Evolutionary conservation across 2,888 invertebrate species (phyloP).

Genomic region (Azorinus chamasolen): DNA sequence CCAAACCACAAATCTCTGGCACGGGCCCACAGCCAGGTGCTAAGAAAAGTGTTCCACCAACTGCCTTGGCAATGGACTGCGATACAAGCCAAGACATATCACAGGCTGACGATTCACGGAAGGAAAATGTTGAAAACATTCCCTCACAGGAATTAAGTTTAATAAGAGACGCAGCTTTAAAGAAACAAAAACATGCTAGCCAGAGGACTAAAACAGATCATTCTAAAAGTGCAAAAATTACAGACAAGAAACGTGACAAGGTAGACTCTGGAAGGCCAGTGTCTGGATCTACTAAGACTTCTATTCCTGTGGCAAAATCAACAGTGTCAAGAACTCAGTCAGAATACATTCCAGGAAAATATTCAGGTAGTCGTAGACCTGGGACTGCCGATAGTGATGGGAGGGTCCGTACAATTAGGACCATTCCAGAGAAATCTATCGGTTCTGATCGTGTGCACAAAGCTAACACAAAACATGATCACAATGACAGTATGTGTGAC

Average conservation of each 20-base stretch:
- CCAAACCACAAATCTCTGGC: conserved; percentile 73
- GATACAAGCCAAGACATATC: conserved; percentile 75
- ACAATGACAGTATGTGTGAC: conserved; percentile 68
- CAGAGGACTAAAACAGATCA: conserved; percentile 54
- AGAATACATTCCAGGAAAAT: conserved; percentile 70
- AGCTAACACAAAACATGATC: conserved; percentile 51
- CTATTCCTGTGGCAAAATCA: conserved; percentile 68
- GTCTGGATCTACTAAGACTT: conserved; percentile 65
- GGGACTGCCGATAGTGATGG: conserved; percentile 53
- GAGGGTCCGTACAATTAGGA: conserved; percentile 57
- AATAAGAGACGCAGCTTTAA: conserved; percentile 67
- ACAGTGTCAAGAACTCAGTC: conserved; percentile 71
- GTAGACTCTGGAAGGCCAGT: conserved; percentile 23
- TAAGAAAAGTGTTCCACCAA: conserved; percentile 73
- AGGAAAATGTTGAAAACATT: conserved; percentile 59
- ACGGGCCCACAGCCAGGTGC: conserved; percentile 72
- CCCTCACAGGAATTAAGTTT: conserved; percentile 60
- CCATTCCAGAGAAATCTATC: conserved; percentile 56
- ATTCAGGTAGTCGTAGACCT: conserved; percentile 60
- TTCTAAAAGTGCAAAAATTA: conserved; percentile 42
- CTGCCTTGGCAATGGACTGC: conserved; percentile 77
- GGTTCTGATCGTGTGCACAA: conserved; percentile 42
- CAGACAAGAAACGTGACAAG: conserved; percentile 52
- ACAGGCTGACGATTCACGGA: conserved; percentile 66
- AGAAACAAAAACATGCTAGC: conserved; percentile 52